phyloP scores from a whole-genome alignment of 2,888 invertebrate species.

The Sesamia inferens region DNA sequence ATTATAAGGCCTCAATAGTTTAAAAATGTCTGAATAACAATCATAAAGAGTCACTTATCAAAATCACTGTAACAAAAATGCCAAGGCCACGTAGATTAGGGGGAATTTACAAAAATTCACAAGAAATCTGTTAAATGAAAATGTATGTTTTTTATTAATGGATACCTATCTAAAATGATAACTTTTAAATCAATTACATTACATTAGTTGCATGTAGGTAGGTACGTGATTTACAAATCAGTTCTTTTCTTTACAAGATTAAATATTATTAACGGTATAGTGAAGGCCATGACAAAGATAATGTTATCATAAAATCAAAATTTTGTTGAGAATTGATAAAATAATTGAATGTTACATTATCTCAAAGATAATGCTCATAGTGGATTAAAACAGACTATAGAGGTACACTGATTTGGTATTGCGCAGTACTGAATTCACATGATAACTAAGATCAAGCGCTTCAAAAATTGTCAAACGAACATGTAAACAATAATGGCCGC shows the following conservation, averaged over 20 bases:
- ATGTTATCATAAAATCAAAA: constrained; percentile 61
- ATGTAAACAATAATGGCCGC: not conserved
- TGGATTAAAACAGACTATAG: constrained; percentile 37
- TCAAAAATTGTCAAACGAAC: not conserved
- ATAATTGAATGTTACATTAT: constrained; percentile 52
- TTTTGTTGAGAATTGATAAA: constrained; percentile 48
- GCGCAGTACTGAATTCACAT: constrained; percentile 3
- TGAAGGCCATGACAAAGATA: constrained; percentile 57
- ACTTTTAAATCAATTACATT: constrained; percentile 34
- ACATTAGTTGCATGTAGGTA: constrained; percentile 26
- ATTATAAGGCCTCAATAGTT: not conserved
- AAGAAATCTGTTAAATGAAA: constrained; percentile 32
- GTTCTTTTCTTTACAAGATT: constrained; percentile 46
- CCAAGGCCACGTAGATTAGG: constrained; percentile 24
- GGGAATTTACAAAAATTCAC: not conserved
- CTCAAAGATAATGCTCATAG: constrained; percentile 42
- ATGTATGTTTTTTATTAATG: constrained; percentile 19
- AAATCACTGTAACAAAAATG: constrained; percentile 7
- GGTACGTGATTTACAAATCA: constrained; percentile 55
- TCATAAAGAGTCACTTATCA: not conserved
- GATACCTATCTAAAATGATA: constrained; percentile 22
- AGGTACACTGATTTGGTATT: constrained; percentile 44
- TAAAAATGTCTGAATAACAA: not conserved
- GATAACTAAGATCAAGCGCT: not conserved
- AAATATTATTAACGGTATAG: constrained; percentile 36